Base-by-base conservation (phyloP, 2,113 vertebrate genomes). In the Mesitornis unicolor region DNA sequence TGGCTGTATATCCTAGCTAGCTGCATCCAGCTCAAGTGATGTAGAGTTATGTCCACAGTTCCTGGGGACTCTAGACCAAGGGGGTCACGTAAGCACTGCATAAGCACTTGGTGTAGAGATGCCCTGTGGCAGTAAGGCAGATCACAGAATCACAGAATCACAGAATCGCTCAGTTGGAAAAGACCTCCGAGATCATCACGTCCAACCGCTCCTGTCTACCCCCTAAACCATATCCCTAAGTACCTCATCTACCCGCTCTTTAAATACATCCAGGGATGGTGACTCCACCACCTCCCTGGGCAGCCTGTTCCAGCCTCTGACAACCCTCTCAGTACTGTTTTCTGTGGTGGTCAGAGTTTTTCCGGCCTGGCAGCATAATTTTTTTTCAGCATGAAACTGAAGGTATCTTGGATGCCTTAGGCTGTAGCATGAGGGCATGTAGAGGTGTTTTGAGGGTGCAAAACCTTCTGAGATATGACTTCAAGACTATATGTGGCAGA, bases 321-420 rank as follows among this genome's bases (percentile, higher is more conserved):
- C n/a, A n/a, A n/a, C n/a, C n/a, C n/a, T n/a, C n/a, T n/a, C n/a
- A n/a, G n/a, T 26, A 13, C 31, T 70, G 5, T 31, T 85, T 76
- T 16, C 47, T n/a, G 1, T 7, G 9, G 35, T 9, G 1, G 29
- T 42, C 33, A 28, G 20, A 1, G 1, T 29, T 78, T 70, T 79
- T 67, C 16, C 25, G 64, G n/a, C 28, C 42, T 53, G 25, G 28
- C 15, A 84, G 22, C 13, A 4, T 4, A 11, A 11, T 2, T 3
- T 3, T 82, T 74, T 60, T 73, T 60, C 43, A 47, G 0, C 40
- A 1, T 67, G 76, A 45, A 60, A 64, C 13, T 13, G 43, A 89
- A 86, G 14, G 5, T 45, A 11, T 45, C 31, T 43, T 25, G 57
- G 33, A 31, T 26, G 57, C 24, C 17, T 67, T 38, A 42, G 24